Evolutionary conservation across 1,140 invertebrate genomes (phyloP).

Genomic region (Drosophila ficusphila): DNA sequence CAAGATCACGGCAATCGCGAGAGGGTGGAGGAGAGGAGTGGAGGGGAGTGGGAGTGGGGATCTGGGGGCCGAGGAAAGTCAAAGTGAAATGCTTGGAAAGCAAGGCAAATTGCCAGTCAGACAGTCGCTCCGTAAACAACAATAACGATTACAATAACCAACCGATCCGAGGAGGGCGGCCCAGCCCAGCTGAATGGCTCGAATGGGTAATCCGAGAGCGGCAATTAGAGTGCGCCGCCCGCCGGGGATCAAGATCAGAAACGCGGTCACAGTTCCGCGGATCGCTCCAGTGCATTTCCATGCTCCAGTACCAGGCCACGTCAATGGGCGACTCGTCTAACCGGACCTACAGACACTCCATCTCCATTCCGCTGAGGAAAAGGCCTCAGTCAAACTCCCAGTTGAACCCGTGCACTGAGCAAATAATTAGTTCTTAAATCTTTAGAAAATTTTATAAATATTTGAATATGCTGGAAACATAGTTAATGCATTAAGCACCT

Average conservation of each 20-base stretch:
- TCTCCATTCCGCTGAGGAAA: conserved; percentile 46
- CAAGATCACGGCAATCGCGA: conserved; percentile 35
- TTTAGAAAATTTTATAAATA: not conserved
- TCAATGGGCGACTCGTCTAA: conserved; percentile 62
- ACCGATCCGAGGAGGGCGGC: not conserved
- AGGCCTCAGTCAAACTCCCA: conserved; percentile 20
- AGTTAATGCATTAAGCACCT: no score
- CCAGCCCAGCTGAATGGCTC: conserved; percentile 10
- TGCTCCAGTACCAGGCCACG: conserved; percentile 42
- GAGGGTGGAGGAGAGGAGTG: conserved; percentile 61
- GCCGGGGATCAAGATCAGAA: conserved; percentile 67
- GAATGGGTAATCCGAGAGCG: conserved; percentile 24
- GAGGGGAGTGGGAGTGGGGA: no score
- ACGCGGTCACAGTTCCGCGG: conserved; percentile 67
- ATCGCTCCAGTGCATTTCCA: conserved; percentile 66
- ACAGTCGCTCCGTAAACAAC: conserved; percentile 23
- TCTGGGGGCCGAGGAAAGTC: conserved; percentile 65
- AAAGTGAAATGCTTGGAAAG: conserved; percentile 80
- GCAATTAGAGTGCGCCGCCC: conserved; percentile 36
- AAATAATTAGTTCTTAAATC: not conserved
- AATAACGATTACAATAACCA: no score
- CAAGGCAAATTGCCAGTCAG: conserved; percentile 68
- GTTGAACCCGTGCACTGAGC: conserved; percentile 9
- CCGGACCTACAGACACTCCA: conserved; percentile 78
- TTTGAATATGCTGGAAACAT: no score